A percentile compares a stretch with the other conserved stretches of the same genome.
phyloP scores from a whole-genome alignment of 2,888 invertebrate genomes.

The Caenorhabditis afra region DNA sequence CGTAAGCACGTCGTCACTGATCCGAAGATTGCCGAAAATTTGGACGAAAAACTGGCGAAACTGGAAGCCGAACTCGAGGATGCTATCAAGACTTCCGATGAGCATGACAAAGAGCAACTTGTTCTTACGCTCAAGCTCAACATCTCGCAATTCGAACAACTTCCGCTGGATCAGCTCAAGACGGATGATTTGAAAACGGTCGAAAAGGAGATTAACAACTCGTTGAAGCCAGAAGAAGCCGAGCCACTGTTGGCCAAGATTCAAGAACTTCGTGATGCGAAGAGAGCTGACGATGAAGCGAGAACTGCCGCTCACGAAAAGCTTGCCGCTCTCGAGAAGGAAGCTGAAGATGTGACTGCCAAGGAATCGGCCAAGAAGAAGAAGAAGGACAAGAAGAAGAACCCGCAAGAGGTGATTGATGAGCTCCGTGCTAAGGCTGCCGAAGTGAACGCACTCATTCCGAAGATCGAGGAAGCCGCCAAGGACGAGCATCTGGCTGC shows the following conservation, averaged over 20 bases:
- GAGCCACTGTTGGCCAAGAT: slow-evolving; percentile 55
- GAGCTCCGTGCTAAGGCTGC: slow-evolving; percentile 40
- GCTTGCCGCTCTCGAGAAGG: slow-evolving; percentile 59
- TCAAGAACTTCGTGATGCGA: slow-evolving; percentile 58
- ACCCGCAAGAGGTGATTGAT: slow-evolving; percentile 51
- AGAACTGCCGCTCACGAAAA: slow-evolving; percentile 50
- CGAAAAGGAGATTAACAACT: slow-evolving; percentile 53
- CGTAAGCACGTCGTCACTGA: slow-evolving; percentile 36
- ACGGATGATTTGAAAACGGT: slow-evolving; percentile 51
- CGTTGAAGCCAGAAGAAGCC: slow-evolving; percentile 42
- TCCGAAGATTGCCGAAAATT: slow-evolving; percentile 28
- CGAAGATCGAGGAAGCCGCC: slow-evolving; percentile 59
- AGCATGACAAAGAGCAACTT: slow-evolving; percentile 15
- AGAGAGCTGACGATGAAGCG: slow-evolving; percentile 55
- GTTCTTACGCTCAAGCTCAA: slow-evolving; percentile 8
- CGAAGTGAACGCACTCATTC: slow-evolving; percentile 54
- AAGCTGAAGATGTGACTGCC: slow-evolving; percentile 51
- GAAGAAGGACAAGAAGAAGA: slow-evolving; percentile 62
- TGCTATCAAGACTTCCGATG: slow-evolving; percentile 35
- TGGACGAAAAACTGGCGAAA: slow-evolving; percentile 46
- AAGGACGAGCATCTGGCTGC: slow-evolving; percentile 53
- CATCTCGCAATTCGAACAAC: slow-evolving; percentile 10
- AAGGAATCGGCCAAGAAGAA: slow-evolving; percentile 50
- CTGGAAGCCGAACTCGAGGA: slow-evolving; percentile 24
- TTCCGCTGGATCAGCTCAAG: slow-evolving; percentile 26